phyloP scores from a whole-genome alignment of 2,888 invertebrate species.

The Drosophila koepferae region DNA sequence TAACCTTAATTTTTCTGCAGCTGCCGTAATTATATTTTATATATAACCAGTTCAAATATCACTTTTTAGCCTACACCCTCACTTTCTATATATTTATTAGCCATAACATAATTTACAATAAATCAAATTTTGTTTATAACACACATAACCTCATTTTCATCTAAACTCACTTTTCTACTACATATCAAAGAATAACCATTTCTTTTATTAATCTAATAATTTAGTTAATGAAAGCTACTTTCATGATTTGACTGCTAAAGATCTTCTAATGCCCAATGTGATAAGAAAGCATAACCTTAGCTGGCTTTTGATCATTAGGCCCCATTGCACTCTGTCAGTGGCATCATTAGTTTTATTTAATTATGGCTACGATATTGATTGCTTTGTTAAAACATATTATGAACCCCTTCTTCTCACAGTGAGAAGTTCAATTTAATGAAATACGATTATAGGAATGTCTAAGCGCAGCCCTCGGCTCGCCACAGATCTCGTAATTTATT shows the following conservation, averaged over 20 bases:
- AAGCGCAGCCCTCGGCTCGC: conserved; percentile 33
- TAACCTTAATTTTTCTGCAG: no score
- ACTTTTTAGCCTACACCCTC: not conserved
- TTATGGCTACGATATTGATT: conserved; percentile 76
- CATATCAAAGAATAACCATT: no score
- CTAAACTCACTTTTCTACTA: not conserved
- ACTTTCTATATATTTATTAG: not conserved
- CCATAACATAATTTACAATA: not conserved
- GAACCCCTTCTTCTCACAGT: conserved; percentile 51
- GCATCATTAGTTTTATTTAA: conserved; percentile 81
- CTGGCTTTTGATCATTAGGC: conserved; percentile 61
- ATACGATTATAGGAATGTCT: conserved; percentile 24
- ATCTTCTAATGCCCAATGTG: not conserved
- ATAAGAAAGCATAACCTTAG: conserved; percentile 14
- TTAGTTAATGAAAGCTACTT: not conserved
- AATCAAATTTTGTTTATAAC: not conserved
- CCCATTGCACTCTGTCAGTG: conserved; percentile 66
- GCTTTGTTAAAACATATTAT: conserved; percentile 76
- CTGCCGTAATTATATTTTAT: no score
- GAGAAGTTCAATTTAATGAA: conserved; percentile 74
- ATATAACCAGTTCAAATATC: no score
- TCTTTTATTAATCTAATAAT: not conserved
- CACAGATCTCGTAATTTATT: conserved; percentile 73
- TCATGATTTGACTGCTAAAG: conserved; percentile 1
- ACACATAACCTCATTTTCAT: not conserved